phyloP scores from a whole-genome alignment of 2,888 invertebrate genomes.

The Machimus rusticus region DNA sequence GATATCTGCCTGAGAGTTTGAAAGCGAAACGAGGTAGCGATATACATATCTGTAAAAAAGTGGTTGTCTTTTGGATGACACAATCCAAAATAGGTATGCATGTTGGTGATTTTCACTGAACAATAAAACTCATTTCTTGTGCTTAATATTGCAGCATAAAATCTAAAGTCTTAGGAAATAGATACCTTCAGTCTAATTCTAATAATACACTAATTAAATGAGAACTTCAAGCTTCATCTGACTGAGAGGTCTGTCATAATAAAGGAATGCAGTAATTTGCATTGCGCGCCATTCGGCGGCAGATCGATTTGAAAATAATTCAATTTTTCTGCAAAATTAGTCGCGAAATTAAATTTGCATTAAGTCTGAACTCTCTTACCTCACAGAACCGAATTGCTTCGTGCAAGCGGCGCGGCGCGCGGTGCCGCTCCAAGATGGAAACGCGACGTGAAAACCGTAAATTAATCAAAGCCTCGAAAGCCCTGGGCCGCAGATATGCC shows the following conservation, averaged over 20 bases:
- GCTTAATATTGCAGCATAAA: no score
- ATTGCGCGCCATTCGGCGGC: not conserved
- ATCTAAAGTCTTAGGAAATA: no score
- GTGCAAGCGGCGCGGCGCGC: not conserved
- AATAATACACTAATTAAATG: no score
- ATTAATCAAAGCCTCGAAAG: slow-evolving; percentile 32
- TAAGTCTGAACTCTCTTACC: not conserved
- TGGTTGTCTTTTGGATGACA: no score
- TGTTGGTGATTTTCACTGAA: no score
- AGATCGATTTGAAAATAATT: not conserved
- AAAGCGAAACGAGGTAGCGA: no score
- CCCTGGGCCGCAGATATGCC: not conserved
- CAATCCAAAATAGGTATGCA: no score
- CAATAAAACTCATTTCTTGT: not conserved
- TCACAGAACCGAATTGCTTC: not conserved
- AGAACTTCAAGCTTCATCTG: not conserved
- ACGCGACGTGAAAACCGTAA: not conserved
- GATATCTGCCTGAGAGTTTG: no score
- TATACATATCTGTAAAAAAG: no score
- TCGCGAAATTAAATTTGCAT: not conserved
- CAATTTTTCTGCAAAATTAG: not conserved
- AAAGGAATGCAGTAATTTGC: not conserved
- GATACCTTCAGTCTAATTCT: no score
- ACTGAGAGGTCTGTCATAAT: not conserved
- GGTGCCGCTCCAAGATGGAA: not conserved